Evolutionary conservation across 2,797 vertebrate species (phyloP), one percentile per base, ranked within the genome.

Genomic region (Danio aesculapii): DNA sequence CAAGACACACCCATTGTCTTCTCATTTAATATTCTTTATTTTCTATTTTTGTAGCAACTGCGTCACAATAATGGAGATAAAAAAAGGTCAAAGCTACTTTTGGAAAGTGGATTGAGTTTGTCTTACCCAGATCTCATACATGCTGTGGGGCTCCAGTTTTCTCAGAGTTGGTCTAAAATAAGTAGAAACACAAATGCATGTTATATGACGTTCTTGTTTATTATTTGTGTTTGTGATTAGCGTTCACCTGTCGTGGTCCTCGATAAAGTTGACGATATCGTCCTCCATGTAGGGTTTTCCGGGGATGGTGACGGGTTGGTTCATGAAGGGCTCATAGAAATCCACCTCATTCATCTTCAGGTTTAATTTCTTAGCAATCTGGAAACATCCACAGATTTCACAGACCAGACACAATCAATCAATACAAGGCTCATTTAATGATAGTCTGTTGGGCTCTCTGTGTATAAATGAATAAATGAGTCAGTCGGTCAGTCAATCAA

Each of bases 91-190:
- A 13, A 53, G 50, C 50, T 8, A 49, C 12, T 5, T 62, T 62
- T 62, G 4, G 2, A 61, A 41, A 17, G 59, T 0, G 4, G 21
- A 2, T 53, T 6, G 30, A 16, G 3, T 39, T 53, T 0, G 7
- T 77, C 95, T 92, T 93, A 97, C 97, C 97, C 97, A 97, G 72
- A 95, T 97, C 89, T 98, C 96, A n/a, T 97, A 98, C 96, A 97
- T 97, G 89, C 95, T 98, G 86, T 97, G 94, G 2, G 97, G 94
- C 86, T 96, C 93, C 4, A 97, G 94, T 63, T 98, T 97, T 88
- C 96, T 94, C 86, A 98, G 88, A 8, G 97, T 98, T 0, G 97
- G 95, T 81, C 97, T 98, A 62, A 74, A 62, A 62, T 21, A 19
- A 59, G 14, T 16, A 19, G n/a, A 8, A 66, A 12, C 41, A 44